Base-by-base conservation (phyloP, 2,888 invertebrate genomes). In the Agelastica alni region DNA sequence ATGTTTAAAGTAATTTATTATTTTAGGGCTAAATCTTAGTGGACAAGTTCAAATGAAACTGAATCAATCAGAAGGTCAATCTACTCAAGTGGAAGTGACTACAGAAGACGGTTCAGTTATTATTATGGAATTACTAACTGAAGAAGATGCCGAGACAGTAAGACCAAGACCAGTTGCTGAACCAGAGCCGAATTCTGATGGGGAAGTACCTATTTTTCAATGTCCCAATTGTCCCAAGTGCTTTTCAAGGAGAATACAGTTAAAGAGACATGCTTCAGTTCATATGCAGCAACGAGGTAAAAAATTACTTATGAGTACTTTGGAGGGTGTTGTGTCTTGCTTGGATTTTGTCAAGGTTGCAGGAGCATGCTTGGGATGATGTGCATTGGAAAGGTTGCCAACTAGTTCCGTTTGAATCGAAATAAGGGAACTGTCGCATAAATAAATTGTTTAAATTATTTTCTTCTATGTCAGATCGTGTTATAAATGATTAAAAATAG, bases 161-260 rank as follows among this genome's bases (percentile, higher is more conserved):
- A 51, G 26, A 20, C 39, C 41, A 12, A 17, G 4, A 12, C 37
- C 45, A 6, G 39, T 20, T n/a, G n/a, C n/a, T 20, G 28, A 20
- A 22, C 53, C 22, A 13, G 65, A 68, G 17, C 34, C 68, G 4
- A 75, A 75, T 49, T 74, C 75, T 48, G 75, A 77, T 3, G 77
- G 75, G 1, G 77, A 77, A 62, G 53, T 75, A 46, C 74, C 74
- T 56, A 66, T 84, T 7, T 85, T 85, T 65, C 80, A 81, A 61
- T 86, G 86, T 58, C 79, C 81, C 2, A 78, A 83, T 48, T 86
- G 86, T 65, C 83, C 85, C 0, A 83, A 83, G 67, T 81, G 83
- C 0, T 86, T 85, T 63, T 80, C 85, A 0, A 77, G 85, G 32
- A 75, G 83, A 54, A 81, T 81, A 37, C 82, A 84, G 64, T 67